phyloP scores from a whole-genome alignment of 1,140 invertebrate species.

The Drosophila seguyi region DNA sequence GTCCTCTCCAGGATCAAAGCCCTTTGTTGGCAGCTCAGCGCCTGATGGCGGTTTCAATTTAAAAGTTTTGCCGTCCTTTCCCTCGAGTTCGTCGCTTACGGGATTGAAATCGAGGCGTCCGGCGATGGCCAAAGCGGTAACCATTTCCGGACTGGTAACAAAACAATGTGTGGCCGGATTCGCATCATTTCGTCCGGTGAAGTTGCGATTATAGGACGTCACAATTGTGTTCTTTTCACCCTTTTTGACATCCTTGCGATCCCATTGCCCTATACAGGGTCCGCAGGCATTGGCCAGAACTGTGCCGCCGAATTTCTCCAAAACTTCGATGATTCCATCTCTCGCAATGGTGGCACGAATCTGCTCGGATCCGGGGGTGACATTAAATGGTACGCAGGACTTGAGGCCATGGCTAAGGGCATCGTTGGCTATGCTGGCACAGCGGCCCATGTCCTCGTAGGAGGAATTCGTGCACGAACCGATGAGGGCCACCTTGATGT shows the following conservation, averaged over 20 bases:
- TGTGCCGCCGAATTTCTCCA: constrained; percentile 88
- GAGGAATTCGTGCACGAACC: constrained; percentile 99
- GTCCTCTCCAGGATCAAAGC: constrained; percentile 98
- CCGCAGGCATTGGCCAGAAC: constrained; percentile 99
- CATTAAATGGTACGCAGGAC: constrained; percentile 97
- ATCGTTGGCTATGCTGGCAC: constrained; percentile 96
- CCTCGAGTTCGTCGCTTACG: constrained; percentile 92
- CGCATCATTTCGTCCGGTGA: constrained; percentile 99
- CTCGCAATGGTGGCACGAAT: constrained; percentile 99
- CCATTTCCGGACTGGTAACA: constrained; percentile 99
- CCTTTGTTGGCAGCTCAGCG: constrained; percentile 95
- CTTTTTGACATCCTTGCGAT: constrained; percentile 98
- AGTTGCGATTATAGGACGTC: constrained; percentile 99
- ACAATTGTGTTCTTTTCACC: constrained; percentile 99
- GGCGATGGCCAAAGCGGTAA: constrained; percentile 96
- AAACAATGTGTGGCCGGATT: constrained; percentile 99
- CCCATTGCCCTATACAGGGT: constrained; percentile 99
- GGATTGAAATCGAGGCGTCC: constrained; percentile 98
- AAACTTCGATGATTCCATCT: constrained; percentile 95
- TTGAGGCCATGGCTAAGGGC: constrained; percentile 97
- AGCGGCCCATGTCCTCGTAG: constrained; percentile 99
- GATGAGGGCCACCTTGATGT: constrained; percentile 98
- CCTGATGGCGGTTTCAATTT: constrained; percentile 95
- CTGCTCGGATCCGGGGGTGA: constrained; percentile 99
- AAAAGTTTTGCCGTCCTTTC: constrained; percentile 94